These are phyloP conservation scores for Drosophila fuyamai DNA, from an alignment of 1,140 invertebrate species.

Conservation along the genomic window DNA sequence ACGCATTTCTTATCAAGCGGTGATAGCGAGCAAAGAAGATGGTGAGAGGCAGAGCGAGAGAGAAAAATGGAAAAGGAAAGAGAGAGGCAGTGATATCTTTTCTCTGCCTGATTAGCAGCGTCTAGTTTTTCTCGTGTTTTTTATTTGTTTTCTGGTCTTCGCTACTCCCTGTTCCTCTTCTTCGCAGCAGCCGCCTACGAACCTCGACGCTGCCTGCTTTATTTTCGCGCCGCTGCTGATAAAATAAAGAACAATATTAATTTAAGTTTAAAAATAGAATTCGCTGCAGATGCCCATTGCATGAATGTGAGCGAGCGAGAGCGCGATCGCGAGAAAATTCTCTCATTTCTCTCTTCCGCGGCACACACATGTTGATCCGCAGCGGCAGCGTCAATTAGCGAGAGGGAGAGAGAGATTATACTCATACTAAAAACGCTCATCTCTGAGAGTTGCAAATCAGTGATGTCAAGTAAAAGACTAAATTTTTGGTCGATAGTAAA, in stretches of 20 bases:
- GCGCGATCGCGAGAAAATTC: slow-evolving; percentile 5
- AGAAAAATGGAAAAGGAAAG: slow-evolving; percentile 6
- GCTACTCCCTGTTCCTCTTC: slow-evolving; percentile 5
- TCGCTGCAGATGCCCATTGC: slow-evolving; percentile 77
- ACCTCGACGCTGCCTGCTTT: slow-evolving; percentile 55
- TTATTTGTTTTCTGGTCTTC: slow-evolving; percentile 77
- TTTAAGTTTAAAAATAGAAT: slow-evolving; percentile 83
- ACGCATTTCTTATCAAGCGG: slow-evolving; percentile 80
- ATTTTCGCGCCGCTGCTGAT: slow-evolving; percentile 77
- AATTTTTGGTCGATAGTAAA: not conserved
- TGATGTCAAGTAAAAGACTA: slow-evolving; percentile 12
- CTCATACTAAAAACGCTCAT: not conserved
- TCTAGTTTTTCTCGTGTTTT: slow-evolving; percentile 75
- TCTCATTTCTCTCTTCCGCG: slow-evolving; percentile 15
- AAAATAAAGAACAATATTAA: slow-evolving; percentile 83
- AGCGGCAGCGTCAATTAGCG: slow-evolving; percentile 19
- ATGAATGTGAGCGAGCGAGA: slow-evolving; percentile 57
- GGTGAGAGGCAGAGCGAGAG: slow-evolving; percentile 13
- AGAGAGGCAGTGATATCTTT: slow-evolving; percentile 32
- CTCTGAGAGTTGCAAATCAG: slow-evolving; percentile 16
- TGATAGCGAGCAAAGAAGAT: slow-evolving; percentile 60
- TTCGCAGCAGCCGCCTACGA: slow-evolving; percentile 53
- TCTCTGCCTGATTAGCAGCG: slow-evolving; percentile 51
- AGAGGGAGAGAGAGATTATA: slow-evolving; percentile 5
- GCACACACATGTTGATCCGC: slow-evolving; percentile 52